Conservation (phyloP, 2,888 invertebrate genomes). For the Dryocosmus kuriphilus region DNA sequence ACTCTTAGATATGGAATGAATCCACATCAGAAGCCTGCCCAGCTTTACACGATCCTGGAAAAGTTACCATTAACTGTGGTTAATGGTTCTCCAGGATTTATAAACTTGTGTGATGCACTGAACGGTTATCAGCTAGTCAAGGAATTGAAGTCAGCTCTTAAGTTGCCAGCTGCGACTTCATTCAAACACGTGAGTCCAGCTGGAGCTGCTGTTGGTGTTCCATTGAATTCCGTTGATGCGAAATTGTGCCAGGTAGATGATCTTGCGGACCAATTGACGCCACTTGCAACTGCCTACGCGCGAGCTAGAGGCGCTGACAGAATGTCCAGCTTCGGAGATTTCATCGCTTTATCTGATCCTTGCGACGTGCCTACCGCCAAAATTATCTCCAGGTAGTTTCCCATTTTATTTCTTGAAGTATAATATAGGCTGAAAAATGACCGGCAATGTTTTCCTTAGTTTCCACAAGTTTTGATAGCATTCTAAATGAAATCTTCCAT, state of each 20-base stretch:
- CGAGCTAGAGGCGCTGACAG: slow-evolving; percentile 98
- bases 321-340: slow-evolving; percentile 99
- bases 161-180: slow-evolving; percentile 94
- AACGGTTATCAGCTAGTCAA: slow-evolving; percentile 98
- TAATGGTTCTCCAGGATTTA: slow-evolving; percentile 97
- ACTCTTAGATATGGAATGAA: slow-evolving; percentile 97
- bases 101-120: slow-evolving; percentile 97
- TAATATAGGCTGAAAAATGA: too few species aligned
- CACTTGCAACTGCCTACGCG: slow-evolving; percentile 94
- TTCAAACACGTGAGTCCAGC: slow-evolving; percentile 99
- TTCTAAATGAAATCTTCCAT: slow-evolving; percentile 33
- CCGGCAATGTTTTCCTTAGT: background rate
- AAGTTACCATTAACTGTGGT: slow-evolving; percentile 91
- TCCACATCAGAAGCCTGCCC: slow-evolving; percentile 98
- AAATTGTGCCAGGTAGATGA: slow-evolving; percentile 97
- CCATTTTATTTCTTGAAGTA: background rate
- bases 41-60: slow-evolving; percentile 89
- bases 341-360: slow-evolving; percentile 93
- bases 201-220: slow-evolving; percentile 94
- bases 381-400: slow-evolving; percentile 87
- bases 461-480: background rate
- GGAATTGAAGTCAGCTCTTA: slow-evolving; percentile 89
- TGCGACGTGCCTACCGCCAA: slow-evolving; percentile 95
- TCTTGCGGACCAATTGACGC: slow-evolving; percentile 85
- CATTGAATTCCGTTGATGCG: slow-evolving; percentile 87